Evolutionary conservation across 2,888 invertebrate genomes (phyloP).

Genomic region (Capitulum mitella): DNA sequence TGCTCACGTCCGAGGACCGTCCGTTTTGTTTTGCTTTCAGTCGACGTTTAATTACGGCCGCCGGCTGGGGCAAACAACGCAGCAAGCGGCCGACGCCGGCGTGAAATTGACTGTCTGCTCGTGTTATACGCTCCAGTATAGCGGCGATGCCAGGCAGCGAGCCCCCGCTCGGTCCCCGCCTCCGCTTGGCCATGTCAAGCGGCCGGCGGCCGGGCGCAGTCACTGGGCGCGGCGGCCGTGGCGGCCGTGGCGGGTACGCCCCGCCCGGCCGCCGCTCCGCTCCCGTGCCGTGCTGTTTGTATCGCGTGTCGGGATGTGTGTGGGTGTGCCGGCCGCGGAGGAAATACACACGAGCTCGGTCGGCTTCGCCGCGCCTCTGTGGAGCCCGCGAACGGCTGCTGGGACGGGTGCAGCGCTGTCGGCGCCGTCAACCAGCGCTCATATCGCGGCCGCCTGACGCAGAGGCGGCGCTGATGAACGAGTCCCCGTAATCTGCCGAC

Average conservation of each 20-base stretch:
- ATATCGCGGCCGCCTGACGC: too few species aligned
- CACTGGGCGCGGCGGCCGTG: too few species aligned
- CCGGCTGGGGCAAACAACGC: background rate
- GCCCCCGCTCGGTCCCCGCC: background rate
- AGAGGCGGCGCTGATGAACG: too few species aligned
- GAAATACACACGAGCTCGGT: too few species aligned
- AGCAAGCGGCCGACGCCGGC: background rate
- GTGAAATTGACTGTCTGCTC: background rate
- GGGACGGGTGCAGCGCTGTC: too few species aligned
- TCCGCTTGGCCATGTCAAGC: background rate
- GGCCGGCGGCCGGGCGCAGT: background rate
- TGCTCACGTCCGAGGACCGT: background rate
- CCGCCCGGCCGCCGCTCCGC: background rate
- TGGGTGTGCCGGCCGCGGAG: too few species aligned
- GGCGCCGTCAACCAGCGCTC: too few species aligned
- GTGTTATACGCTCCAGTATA: background rate
- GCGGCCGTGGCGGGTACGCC: too few species aligned
- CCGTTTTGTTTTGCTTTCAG: constrained; percentile 7
- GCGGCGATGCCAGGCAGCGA: background rate
- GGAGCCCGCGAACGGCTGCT: too few species aligned
- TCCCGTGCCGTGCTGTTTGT: background rate
- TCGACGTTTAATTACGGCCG: background rate
- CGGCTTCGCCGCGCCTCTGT: too few species aligned
- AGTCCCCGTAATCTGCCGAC: too few species aligned
- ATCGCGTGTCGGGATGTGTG: background rate